phyloP scores from a whole-genome alignment of 2,888 invertebrate species.

The Atherix ibis region DNA sequence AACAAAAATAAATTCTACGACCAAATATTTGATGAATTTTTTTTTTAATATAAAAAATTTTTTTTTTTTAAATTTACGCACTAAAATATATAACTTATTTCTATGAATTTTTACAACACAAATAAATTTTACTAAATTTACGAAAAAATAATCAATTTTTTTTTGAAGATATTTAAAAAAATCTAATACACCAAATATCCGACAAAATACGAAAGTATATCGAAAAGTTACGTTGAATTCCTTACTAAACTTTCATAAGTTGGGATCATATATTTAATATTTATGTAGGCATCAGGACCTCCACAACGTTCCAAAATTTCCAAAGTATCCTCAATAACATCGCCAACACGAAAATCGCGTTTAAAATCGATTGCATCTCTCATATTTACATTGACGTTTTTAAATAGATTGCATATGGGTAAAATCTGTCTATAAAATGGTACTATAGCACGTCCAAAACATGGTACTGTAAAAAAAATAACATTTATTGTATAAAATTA shows the following conservation, averaged over 20 bases:
- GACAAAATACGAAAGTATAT: too few relatives aligned
- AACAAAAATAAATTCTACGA: too few relatives aligned
- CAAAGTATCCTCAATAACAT: slow-evolving; percentile 82
- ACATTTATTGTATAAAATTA: not conserved
- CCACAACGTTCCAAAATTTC: slow-evolving; percentile 81
- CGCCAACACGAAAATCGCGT: slow-evolving; percentile 70
- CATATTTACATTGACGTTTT: slow-evolving; percentile 46
- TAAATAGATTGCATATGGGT: slow-evolving; percentile 76
- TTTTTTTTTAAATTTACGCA: too few relatives aligned
- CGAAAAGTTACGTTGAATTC: too few relatives aligned
- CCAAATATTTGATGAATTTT: too few relatives aligned
- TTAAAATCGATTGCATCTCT: slow-evolving; percentile 82
- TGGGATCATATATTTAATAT: slow-evolving; percentile 95
- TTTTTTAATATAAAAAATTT: too few relatives aligned
- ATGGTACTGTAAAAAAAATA: slow-evolving; percentile 22
- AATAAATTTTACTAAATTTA: too few relatives aligned
- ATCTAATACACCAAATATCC: too few relatives aligned
- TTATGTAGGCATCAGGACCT: slow-evolving; percentile 90
- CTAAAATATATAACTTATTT: too few relatives aligned
- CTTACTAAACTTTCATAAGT: slow-evolving; percentile 79
- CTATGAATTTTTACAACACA: too few relatives aligned
- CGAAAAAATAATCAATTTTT: too few relatives aligned
- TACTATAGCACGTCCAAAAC: slow-evolving; percentile 80
- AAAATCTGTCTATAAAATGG: slow-evolving; percentile 92
- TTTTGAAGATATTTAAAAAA: too few relatives aligned